A percentile compares a stretch with the other conserved stretches of the same genome.
These are phyloP conservation scores for Beroe forskalii DNA, from an alignment of 37 sponge, comb jelly and placozoan species.

Conservation along the genomic window DNA sequence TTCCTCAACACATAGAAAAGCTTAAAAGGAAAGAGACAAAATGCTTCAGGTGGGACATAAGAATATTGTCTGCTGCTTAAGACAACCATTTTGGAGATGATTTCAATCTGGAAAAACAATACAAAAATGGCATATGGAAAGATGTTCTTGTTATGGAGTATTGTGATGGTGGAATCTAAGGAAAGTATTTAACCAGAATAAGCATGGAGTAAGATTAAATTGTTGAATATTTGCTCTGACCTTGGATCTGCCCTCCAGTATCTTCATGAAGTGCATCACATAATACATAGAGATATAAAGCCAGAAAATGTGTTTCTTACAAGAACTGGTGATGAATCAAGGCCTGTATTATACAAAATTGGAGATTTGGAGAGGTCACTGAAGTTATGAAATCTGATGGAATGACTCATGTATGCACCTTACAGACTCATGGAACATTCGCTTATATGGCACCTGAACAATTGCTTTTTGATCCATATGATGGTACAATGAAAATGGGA, in stretches of 20 bases:
- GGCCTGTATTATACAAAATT: conserved; percentile 45
- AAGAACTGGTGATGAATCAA: background rate
- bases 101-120: conserved; percentile 56
- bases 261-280: conserved; percentile 48
- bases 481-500: conserved; percentile 63
- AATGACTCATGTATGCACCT: conserved; percentile 29
- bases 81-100: conserved; percentile 4
- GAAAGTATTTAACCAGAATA: conserved; percentile 53
- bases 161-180: conserved; percentile 54
- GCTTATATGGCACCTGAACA: conserved; percentile 65
- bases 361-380: conserved; percentile 56
- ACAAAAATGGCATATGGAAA: conserved; percentile 62
- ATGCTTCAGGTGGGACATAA: conserved; percentile 19
- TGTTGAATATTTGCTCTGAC: conserved; percentile 24
- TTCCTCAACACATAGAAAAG: conserved; percentile 62
- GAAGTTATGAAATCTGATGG: conserved; percentile 67
- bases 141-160: conserved; percentile 63
- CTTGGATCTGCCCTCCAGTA: conserved; percentile 35
- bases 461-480: conserved; percentile 41
- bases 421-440: conserved; percentile 53
- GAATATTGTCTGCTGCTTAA: conserved; percentile 26
- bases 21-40: conserved; percentile 53
- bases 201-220: conserved; percentile 23
- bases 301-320: conserved; percentile 42
- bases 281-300: conserved; percentile 58